Conservation (phyloP, 2,113 vertebrate species). For the Tragelaphus scriptus region DNA sequence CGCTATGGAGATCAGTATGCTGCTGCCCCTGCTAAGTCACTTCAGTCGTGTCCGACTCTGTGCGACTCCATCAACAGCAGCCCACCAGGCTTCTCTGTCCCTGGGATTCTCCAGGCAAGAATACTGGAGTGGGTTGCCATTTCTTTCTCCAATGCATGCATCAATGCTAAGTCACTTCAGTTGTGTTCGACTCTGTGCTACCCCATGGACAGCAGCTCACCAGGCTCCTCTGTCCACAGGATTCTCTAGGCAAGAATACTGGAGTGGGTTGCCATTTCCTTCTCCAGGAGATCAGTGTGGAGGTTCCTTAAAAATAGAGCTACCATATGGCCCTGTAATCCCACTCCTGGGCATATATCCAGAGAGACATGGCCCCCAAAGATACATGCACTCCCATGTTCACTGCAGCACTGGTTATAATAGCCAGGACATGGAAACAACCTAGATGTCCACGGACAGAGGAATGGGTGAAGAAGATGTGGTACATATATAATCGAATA, state of each 20-base stretch:
- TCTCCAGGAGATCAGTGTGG: neutral
- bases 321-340: neutral
- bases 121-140: neutral
- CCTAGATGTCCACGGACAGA: neutral
- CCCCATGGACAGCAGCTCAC: neutral
- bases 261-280: neutral
- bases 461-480: neutral
- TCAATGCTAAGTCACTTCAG: neutral
- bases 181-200: neutral
- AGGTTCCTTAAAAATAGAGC: neutral
- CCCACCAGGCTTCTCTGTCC: neutral
- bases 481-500: neutral
- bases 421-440: neutral
- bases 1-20: neutral
- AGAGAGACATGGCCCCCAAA: neutral
- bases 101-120: neutral
- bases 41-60: neutral
- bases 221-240: neutral
- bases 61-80: neutral
- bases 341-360: neutral
- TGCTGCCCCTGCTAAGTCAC: neutral
- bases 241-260: neutral
- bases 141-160: neutral
- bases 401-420: neutral
- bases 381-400: neutral